Conservation (phyloP, 2,797 vertebrate species). For the Syncerus caffer region DNA sequence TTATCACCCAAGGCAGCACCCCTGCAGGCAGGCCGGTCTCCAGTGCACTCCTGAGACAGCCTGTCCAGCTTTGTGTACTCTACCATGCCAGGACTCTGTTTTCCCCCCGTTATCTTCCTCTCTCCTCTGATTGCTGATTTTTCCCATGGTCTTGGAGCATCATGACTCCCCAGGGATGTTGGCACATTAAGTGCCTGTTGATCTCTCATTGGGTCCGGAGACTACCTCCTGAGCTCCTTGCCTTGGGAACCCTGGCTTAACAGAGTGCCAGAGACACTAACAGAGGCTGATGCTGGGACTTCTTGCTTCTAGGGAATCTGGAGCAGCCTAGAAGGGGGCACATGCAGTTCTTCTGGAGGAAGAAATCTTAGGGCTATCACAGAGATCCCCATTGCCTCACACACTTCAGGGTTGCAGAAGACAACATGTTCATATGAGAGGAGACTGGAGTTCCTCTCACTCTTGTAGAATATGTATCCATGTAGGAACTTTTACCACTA, state of each 20-base stretch:
- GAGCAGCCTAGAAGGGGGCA: background rate
- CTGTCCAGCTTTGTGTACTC: background rate
- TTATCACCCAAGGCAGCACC: accelerated
- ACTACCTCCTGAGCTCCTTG: background rate
- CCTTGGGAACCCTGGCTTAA: background rate
- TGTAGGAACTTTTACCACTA: background rate
- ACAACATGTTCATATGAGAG: background rate
- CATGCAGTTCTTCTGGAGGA: background rate
- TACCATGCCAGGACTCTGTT: background rate
- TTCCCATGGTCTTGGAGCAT: background rate
- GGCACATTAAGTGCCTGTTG: background rate
- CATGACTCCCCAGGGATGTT: background rate
- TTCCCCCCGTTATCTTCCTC: background rate
- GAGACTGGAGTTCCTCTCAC: background rate
- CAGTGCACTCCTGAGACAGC: background rate
- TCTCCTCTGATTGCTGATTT: background rate
- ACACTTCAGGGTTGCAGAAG: background rate
- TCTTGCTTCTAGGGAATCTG: background rate
- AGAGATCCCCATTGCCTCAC: background rate
- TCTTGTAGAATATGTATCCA: background rate
- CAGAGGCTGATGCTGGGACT: background rate
- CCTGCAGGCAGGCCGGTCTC: background rate
- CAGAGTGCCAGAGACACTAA: background rate
- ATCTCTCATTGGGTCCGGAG: background rate
- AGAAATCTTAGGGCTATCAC: background rate